These are phyloP conservation scores for Scopus umbretta DNA, from an alignment of 2,113 vertebrate species.

Conservation along the genomic window DNA sequence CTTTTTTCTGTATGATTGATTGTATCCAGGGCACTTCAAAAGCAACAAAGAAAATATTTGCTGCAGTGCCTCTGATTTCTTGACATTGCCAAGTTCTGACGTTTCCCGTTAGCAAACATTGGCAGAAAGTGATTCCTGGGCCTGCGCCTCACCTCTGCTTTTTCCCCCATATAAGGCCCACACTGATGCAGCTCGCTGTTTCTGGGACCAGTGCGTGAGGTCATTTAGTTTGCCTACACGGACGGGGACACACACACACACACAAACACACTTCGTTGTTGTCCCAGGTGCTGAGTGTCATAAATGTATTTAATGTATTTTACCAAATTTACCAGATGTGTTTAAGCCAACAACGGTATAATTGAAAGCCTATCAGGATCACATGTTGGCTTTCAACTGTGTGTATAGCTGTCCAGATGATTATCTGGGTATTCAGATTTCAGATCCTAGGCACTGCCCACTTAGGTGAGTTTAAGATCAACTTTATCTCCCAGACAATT, in stretches of 20 bases:
- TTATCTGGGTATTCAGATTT: slow-evolving; percentile 7
- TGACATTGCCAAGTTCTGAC: not conserved
- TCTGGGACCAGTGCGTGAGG: not conserved
- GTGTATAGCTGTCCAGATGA: not conserved
- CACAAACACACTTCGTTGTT: not conserved
- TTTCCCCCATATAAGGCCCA: not conserved
- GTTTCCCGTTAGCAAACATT: not conserved
- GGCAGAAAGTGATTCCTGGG: not conserved
- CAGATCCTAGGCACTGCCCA: not conserved
- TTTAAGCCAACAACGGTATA: not conserved
- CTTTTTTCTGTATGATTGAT: not conserved
- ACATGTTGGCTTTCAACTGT: not conserved
- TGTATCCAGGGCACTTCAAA: slow-evolving; percentile 24
- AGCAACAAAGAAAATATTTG: not conserved
- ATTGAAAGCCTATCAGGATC: not conserved
- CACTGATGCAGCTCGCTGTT: not conserved
- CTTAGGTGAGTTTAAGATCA: slow-evolving; percentile 3
- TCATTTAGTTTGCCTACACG: not conserved
- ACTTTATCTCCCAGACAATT: slow-evolving; percentile 1
- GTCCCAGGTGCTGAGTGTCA: not conserved
- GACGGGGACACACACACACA: too few species aligned
- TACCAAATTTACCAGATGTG: not conserved
- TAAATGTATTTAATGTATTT: not conserved
- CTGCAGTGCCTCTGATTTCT: not conserved
- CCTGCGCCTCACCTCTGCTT: not conserved